Base-by-base conservation (phyloP, 1,140 invertebrate genomes). In the Saccostrea echinata region DNA sequence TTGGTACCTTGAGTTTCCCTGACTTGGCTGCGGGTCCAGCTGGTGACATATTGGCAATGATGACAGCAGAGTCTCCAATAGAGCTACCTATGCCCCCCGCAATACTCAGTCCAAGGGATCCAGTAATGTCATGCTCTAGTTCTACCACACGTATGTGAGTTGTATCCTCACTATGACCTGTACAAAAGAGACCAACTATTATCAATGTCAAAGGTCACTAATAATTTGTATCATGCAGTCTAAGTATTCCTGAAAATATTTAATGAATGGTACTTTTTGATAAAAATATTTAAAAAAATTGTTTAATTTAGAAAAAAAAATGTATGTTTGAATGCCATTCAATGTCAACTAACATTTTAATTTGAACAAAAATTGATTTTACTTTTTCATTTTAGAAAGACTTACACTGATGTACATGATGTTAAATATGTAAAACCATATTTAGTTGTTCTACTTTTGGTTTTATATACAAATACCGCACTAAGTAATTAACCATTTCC, bases 61-160 rank as follows among this genome's bases (percentile, higher is more conserved):
- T 92, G 55, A 95, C 91, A 13, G 94, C 93, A 21, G 90, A 91
- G 85, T 95, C 93, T 11, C 94, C 94, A 4, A 95, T 86, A n/a
- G 93, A 91, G 84, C 92, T 93, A n/a, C 92, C 93, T 21, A 94
- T 86, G 0, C 94, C 94, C 8, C 94, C 94, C 13, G 94, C 93
- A 51, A 95, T 93, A 84, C 94, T 95, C 71, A 95, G 88, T 16
- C 94, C 94, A 24, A 95, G 90, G 0, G 94, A 93, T 27, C 94
- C 94, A 30, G 88, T 85, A 4, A 88, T 87, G 90, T 95, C 94
- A 84, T 93, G 92, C 51, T 92, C 87, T 0, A 95, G 90, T 61
- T 94, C 92, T 9, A 95, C 93, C 6, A 91, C 89, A 27, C 93
- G 84, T 9, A 94, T 88, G 64, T 92, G 91, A 57, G 89, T 92